Conservation (phyloP, 2,888 invertebrate species). For the Liopterus haemorrhoidalis region DNA sequence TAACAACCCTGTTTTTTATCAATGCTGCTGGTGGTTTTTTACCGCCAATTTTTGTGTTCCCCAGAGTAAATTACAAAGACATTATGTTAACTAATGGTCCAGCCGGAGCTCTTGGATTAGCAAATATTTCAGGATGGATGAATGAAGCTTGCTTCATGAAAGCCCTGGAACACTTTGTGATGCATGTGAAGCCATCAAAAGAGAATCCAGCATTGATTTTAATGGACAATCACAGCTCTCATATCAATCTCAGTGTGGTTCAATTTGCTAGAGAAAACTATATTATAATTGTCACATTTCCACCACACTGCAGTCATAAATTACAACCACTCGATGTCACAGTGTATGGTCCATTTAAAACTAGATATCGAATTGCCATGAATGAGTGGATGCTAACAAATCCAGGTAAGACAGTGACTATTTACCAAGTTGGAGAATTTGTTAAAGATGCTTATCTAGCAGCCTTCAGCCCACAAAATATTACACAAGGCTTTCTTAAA, state of each 20-base stretch:
- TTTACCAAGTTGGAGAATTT: conserved; percentile 27
- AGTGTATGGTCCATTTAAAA: conserved; percentile 26
- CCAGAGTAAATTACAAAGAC: conserved; percentile 27
- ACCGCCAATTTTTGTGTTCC: conserved; percentile 26
- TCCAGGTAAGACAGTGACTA: conserved; percentile 30
- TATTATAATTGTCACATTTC: conserved; percentile 26
- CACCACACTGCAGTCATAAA: conserved; percentile 29
- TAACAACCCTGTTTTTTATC: conserved; percentile 18
- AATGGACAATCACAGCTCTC: conserved; percentile 29
- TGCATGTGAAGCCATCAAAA: conserved; percentile 28
- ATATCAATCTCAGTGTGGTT: conserved; percentile 27
- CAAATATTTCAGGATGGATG: conserved; percentile 29
- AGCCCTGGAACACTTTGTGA: conserved; percentile 29
- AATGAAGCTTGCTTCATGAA: conserved; percentile 28
- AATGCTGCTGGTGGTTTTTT: conserved; percentile 27
- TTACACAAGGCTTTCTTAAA: conserved; percentile 18
- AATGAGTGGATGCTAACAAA: conserved; percentile 29
- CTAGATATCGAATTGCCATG: conserved; percentile 24
- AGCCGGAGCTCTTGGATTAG: conserved; percentile 26
- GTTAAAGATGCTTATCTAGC: conserved; percentile 25
- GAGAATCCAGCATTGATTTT: conserved; percentile 29
- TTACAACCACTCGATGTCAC: conserved; percentile 28
- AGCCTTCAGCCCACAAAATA: conserved; percentile 28
- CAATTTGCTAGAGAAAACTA: conserved; percentile 26
- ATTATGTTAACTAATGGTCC: conserved; percentile 28